Evolutionary conservation across 2,113 vertebrate genomes (phyloP).

Genomic region (Amazona guildingii): DNA sequence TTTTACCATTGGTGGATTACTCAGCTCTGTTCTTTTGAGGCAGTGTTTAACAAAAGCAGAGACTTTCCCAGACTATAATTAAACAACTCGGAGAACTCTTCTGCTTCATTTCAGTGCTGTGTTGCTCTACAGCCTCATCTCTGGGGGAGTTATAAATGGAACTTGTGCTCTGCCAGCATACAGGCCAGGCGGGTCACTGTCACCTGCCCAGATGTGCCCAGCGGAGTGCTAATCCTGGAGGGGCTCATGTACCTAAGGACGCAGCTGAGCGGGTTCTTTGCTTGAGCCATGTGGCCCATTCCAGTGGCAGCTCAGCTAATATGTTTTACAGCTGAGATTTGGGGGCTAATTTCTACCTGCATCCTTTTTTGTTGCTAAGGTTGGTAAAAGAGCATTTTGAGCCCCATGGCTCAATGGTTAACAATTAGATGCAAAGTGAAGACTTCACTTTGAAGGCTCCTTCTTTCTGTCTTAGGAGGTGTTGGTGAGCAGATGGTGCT

Average conservation of each 20-base stretch:
- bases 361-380: not conserved
- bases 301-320: not conserved
- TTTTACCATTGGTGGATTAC: slow-evolving; percentile 16
- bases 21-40: slow-evolving; percentile 42
- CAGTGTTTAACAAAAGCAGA: slow-evolving; percentile 44
- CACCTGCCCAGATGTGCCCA: not conserved
- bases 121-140: not conserved
- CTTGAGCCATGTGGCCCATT: not conserved
- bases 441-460: not conserved
- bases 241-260: fast-evolving
- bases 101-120: not conserved
- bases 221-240: not conserved
- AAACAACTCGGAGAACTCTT: not conserved
- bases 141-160: not conserved
- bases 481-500: slow-evolving; percentile 42
- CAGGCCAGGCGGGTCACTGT: not conserved
- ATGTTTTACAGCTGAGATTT: not conserved
- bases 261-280: not conserved
- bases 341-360: not conserved
- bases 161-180: not conserved
- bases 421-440: not conserved
- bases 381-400: not conserved
- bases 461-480: not conserved
- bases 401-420: not conserved
- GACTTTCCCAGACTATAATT: slow-evolving; percentile 33